phyloP scores from a whole-genome alignment of 2,113 vertebrate species.

The Dasyurus viverrinus region DNA sequence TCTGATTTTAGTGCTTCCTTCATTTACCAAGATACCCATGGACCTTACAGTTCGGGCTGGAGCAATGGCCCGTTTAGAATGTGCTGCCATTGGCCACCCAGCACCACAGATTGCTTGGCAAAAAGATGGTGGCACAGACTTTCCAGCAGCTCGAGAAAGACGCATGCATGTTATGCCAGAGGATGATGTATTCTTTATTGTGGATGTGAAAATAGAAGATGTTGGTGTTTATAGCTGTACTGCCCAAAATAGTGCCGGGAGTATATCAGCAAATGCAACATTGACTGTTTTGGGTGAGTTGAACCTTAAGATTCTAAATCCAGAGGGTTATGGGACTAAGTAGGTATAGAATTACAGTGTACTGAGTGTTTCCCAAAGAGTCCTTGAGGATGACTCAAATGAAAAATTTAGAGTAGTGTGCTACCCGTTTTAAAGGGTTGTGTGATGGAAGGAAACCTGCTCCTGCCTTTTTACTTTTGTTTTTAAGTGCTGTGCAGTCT shows the following conservation, averaged over 20 bases:
- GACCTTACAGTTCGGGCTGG: conserved; percentile 94
- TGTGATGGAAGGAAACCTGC: neutral
- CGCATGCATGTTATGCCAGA: conserved; percentile 99
- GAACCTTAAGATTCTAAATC: too few species aligned
- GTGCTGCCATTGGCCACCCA: conserved; percentile 93
- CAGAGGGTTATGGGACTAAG: neutral
- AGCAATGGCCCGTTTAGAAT: conserved; percentile 94
- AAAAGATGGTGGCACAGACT: conserved; percentile 97
- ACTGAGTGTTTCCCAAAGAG: neutral
- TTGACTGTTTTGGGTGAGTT: conserved; percentile 94
- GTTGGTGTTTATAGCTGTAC: conserved; percentile 96
- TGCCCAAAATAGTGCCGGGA: conserved; percentile 95
- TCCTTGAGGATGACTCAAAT: neutral
- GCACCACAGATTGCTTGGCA: conserved; percentile 98
- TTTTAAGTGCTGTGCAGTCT: neutral
- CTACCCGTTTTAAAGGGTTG: neutral
- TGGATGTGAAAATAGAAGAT: conserved; percentile 95
- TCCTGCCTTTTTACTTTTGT: accelerated
- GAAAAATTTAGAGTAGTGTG: accelerated
- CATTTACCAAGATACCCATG: conserved; percentile 96
- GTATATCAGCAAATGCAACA: conserved; percentile 94
- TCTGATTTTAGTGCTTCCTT: conserved; percentile 90
- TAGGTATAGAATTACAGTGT: neutral
- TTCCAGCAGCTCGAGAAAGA: conserved; percentile 94
- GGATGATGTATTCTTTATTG: conserved; percentile 98